Evolutionary conservation across 2,797 vertebrate genomes (phyloP).

Genomic region (Carapus acus): DNA sequence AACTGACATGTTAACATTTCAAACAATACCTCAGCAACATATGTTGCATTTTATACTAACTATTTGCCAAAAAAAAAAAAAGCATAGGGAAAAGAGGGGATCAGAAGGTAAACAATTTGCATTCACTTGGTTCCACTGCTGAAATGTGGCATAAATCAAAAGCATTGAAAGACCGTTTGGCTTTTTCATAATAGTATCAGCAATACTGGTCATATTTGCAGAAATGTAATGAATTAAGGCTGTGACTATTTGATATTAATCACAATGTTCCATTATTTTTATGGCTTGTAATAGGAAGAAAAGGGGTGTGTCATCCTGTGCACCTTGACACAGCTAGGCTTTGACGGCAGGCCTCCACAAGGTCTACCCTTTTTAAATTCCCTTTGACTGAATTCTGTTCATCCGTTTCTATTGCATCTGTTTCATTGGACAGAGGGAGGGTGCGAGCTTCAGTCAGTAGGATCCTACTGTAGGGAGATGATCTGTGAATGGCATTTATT

Average conservation of each 20-base stretch:
- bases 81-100: slow-evolving; percentile 94
- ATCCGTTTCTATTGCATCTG: slow-evolving; percentile 99
- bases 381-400: slow-evolving; percentile 99
- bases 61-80: slow-evolving; percentile 88
- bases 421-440: slow-evolving; percentile 92
- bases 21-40: slow-evolving; percentile 93
- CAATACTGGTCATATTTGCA: slow-evolving; percentile 47
- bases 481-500: slow-evolving; percentile 69
- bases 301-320: slow-evolving; percentile 99
- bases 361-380: slow-evolving; percentile 99
- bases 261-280: slow-evolving; percentile 99
- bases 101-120: slow-evolving; percentile 88
- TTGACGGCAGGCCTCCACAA: slow-evolving; percentile 99
- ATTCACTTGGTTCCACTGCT: slow-evolving; percentile 52
- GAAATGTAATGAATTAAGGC: slow-evolving; percentile 82
- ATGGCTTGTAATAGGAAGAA: slow-evolving; percentile 99
- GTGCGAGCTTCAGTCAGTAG: slow-evolving; percentile 75
- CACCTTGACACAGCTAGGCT: slow-evolving; percentile 99
- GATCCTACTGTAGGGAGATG: slow-evolving; percentile 67
- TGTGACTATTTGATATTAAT: slow-evolving; percentile 99
- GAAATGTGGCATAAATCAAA: slow-evolving; percentile 75
- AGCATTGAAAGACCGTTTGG: slow-evolving; percentile 87
- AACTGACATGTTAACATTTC: slow-evolving; percentile 97
- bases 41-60: slow-evolving; percentile 80
- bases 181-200: slow-evolving; percentile 60